These are phyloP conservation scores for Dendrolimus punctatus DNA, from an alignment of 1,140 invertebrate species.

Conservation along the genomic window DNA sequence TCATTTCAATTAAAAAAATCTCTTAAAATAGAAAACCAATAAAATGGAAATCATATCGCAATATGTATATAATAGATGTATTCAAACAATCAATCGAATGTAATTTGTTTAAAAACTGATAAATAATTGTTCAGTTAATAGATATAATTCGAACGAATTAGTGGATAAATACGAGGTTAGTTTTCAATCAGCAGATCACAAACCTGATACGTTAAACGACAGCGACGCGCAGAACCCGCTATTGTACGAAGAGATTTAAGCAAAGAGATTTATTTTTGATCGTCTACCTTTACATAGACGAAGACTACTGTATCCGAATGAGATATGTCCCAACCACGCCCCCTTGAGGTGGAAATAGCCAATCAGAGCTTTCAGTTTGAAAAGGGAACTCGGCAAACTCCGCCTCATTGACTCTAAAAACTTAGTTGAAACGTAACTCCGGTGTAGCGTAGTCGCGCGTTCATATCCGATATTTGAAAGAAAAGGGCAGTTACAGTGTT, in stretches of 20 bases:
- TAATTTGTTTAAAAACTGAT: no score
- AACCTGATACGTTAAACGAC: conserved; percentile 22
- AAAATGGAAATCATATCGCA: no score
- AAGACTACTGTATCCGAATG: conserved; percentile 8
- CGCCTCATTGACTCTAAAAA: conserved; percentile 31
- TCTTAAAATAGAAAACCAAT: no score
- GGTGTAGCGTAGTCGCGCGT: conserved; percentile 25
- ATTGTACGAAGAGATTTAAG: no score
- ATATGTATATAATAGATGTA: no score
- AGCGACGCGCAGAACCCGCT: no score
- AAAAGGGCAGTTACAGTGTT: conserved; percentile 3
- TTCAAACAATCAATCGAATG: no score
- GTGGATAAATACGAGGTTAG: background rate
- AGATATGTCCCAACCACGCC: conserved; percentile 1
- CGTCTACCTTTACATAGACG: conserved; percentile 30
- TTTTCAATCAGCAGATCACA: conserved; percentile 10
- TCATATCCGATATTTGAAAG: conserved; percentile 4
- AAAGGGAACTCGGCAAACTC: conserved; percentile 17
- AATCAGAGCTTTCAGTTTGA: conserved; percentile 12
- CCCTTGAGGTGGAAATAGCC: conserved; percentile 14
- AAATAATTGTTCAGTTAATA: background rate
- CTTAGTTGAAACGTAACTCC: conserved; percentile 31
- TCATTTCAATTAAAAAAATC: no score
- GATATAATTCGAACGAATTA: conserved; percentile 2
- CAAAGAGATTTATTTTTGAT: background rate